Percentiles rank a stretch among this genome's conserved stretches.
Evolutionary conservation across 1,140 invertebrate genomes (phyloP).

Genomic region (Penaeus japonicus): DNA sequence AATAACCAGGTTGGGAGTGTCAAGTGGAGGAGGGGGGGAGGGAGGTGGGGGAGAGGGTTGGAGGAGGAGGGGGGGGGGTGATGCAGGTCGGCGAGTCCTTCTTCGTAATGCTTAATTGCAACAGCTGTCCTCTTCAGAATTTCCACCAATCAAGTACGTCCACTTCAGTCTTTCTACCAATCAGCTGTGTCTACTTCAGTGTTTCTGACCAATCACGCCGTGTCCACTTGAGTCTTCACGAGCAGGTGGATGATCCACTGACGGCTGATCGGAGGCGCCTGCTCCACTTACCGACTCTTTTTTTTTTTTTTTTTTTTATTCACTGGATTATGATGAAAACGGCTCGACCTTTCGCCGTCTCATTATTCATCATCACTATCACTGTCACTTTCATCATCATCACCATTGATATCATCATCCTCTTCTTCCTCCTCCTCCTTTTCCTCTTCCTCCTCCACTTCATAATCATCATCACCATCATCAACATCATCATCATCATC

Average conservation of each 20-base stretch:
- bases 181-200: conserved; percentile 22
- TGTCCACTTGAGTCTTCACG: conserved; percentile 16
- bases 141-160: conserved; percentile 22
- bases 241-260: background rate
- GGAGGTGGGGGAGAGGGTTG: background rate
- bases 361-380: too few relatives aligned
- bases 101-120: conserved; percentile 21
- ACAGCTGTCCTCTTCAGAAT: conserved; percentile 21
- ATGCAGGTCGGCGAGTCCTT: background rate
- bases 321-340: too few relatives aligned
- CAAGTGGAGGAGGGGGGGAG: too few relatives aligned
- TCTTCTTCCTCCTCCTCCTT: background rate
- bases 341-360: too few relatives aligned
- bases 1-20: too few relatives aligned
- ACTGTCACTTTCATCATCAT: too few relatives aligned
- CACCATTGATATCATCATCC: background rate
- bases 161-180: conserved; percentile 20
- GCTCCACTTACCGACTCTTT: too few relatives aligned
- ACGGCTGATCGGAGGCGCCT: too few relatives aligned
- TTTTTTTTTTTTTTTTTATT: too few relatives aligned
- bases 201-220: conserved; percentile 27
- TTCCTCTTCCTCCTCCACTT: background rate
- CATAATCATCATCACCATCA: background rate
- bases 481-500: background rate
- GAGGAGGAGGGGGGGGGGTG: background rate